phyloP scores from a whole-genome alignment of 2,113 vertebrate genomes.

The human region GRCh38 chr3:188489001-188489500 shows the following conservation, averaged over 20 bases:
- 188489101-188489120: neutral
- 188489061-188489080: neutral
- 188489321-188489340: neutral
- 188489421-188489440: constrained; percentile 16
- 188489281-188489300: neutral
- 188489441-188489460: neutral
- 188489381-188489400: neutral
- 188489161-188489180: neutral
- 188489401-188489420: neutral
- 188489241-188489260: neutral
- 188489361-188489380: neutral
- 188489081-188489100: neutral
- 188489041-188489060: neutral
- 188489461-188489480: neutral
- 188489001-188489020: neutral
- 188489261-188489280: neutral
- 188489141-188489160: neutral
- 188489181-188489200: neutral
- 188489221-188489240: neutral
- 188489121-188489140: neutral
- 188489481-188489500: neutral
- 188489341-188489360: neutral
- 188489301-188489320: neutral
- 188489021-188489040: neutral
- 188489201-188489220: neutral